Conservation (phyloP, 2,888 invertebrate species). For the Anagyrus pseudococci region DNA sequence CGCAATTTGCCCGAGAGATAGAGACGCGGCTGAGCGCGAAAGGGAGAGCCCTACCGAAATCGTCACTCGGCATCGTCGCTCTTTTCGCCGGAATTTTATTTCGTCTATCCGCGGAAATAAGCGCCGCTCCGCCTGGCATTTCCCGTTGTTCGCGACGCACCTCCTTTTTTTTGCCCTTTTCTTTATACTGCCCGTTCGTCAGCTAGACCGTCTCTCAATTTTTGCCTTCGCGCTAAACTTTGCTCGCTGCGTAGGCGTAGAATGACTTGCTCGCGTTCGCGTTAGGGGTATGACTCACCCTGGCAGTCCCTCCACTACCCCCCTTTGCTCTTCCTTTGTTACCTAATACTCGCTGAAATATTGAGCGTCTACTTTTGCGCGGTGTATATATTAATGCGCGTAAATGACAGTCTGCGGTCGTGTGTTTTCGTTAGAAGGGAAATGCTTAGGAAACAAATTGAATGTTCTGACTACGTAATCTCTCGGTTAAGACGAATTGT, state of each 20-base stretch:
- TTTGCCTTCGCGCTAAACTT: no score
- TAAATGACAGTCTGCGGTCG: no score
- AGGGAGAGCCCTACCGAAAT: constrained; percentile 3
- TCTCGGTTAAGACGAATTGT: no score
- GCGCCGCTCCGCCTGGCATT: constrained; percentile 17
- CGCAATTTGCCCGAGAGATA: constrained; percentile 21
- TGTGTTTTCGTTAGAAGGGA: no score
- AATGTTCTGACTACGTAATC: no score
- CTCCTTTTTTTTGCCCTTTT: neutral
- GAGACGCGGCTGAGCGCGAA: neutral
- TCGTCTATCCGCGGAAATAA: constrained; percentile 20
- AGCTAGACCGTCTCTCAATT: no score
- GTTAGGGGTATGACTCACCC: no score
- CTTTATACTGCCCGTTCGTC: no score
- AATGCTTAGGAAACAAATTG: no score
- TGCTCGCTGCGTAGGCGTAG: no score
- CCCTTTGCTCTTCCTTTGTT: neutral
- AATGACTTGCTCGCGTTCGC: no score
- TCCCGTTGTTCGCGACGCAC: neutral
- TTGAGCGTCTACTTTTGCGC: neutral
- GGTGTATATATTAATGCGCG: no score
- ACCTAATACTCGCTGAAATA: neutral
- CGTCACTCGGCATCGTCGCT: constrained; percentile 3
- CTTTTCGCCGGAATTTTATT: constrained; percentile 34
- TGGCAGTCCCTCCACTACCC: neutral